These are phyloP conservation scores for Acronicta aceris DNA, from an alignment of 2,888 invertebrate genomes.

Conservation along the genomic window DNA sequence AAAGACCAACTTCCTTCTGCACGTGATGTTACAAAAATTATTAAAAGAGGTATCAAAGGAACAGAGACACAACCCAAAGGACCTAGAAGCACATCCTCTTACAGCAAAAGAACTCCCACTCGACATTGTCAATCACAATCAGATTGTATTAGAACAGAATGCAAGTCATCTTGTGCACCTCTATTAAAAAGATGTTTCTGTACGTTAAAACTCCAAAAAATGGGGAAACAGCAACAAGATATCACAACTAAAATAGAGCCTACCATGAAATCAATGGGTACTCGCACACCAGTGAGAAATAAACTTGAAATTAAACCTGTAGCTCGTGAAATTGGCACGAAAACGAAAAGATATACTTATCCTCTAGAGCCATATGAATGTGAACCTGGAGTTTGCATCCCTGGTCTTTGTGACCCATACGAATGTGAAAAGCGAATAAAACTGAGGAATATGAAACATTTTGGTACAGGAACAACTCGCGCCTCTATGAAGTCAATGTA, in stretches of 20 bases:
- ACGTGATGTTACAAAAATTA: conserved; percentile 7
- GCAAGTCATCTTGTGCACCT: conserved; percentile 12
- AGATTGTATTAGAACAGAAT: conserved; percentile 17
- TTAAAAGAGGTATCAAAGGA: background rate
- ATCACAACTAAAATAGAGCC: conserved; percentile 7
- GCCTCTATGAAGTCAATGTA: conserved; percentile 21
- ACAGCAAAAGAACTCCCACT: conserved; percentile 2
- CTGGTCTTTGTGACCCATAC: conserved; percentile 56
- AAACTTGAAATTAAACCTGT: conserved; percentile 15
- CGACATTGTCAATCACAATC: conserved; percentile 24
- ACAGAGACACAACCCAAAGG: conserved; percentile 5
- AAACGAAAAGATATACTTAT: conserved; percentile 11
- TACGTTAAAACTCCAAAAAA: conserved; percentile 61
- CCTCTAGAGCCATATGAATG: conserved; percentile 52
- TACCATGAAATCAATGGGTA: background rate
- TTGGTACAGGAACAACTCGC: conserved; percentile 12
- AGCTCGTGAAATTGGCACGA: conserved; percentile 23
- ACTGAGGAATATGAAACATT: conserved; percentile 21
- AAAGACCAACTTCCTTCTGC: conserved; percentile 39
- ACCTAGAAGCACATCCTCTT: conserved; percentile 20
- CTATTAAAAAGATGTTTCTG: conserved; percentile 56
- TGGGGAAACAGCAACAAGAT: conserved; percentile 38
- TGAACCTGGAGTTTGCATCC: conserved; percentile 50
- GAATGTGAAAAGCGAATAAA: conserved; percentile 30
- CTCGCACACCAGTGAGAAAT: conserved; percentile 10